Evolutionary conservation across 2,797 vertebrate species (phyloP).

Genomic region (Sebastes itinus): DNA sequence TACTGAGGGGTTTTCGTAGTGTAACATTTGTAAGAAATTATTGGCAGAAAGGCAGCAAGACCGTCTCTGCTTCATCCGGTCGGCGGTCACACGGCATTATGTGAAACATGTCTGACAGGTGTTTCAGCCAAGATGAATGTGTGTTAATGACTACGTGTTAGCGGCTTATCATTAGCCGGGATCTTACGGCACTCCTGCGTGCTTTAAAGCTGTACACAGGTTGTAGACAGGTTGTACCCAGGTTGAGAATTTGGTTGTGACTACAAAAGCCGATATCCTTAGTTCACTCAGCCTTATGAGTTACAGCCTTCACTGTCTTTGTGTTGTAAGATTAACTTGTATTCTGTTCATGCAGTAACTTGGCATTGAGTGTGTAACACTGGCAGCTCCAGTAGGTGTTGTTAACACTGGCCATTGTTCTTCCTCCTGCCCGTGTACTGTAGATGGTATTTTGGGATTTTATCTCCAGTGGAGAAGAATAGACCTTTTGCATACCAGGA

Average conservation of each 20-base stretch:
- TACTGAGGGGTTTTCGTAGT: not conserved
- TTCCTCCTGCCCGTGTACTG: slow-evolving; percentile 21
- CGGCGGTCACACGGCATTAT: not conserved
- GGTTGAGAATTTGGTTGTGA: slow-evolving; percentile 1
- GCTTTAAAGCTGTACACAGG: not conserved
- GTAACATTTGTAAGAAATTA: slow-evolving; percentile 1
- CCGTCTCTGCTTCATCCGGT: slow-evolving; percentile 10
- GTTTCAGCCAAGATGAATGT: slow-evolving; percentile 19
- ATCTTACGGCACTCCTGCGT: slow-evolving; percentile 6
- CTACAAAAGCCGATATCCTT: not conserved
- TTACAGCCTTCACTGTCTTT: not conserved
- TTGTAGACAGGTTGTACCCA: not conserved
- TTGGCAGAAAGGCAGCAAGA: not conserved
- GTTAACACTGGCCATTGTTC: slow-evolving; percentile 54
- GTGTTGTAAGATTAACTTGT: slow-evolving; percentile 13
- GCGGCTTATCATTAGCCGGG: slow-evolving; percentile 25
- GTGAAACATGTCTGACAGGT: slow-evolving; percentile 45
- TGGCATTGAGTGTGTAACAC: slow-evolving; percentile 16
- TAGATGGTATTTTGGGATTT: slow-evolving; percentile 56
- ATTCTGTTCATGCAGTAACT: slow-evolving; percentile 26
- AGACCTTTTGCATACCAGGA: slow-evolving; percentile 46
- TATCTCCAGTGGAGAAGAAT: slow-evolving; percentile 51
- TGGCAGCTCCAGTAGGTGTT: slow-evolving; percentile 39
- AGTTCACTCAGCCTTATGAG: not conserved
- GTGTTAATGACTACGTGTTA: slow-evolving; percentile 7